Evolutionary conservation across 2,797 vertebrate species (phyloP), one percentile per base, ranked within the genome.

Genomic region (Craterocephalus amniculus): DNA sequence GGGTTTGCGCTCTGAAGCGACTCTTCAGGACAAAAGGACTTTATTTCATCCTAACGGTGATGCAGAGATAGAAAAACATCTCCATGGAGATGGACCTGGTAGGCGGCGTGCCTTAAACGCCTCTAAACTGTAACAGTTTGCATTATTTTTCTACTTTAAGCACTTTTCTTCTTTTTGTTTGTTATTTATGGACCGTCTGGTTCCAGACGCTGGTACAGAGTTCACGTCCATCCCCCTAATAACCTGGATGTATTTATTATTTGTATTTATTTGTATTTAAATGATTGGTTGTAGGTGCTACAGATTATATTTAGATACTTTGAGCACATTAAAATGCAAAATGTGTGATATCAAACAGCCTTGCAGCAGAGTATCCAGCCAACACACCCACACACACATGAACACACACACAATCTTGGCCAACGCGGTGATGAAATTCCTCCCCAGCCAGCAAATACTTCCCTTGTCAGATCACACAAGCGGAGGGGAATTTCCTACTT

Each of bases 261-360:
- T 90, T 81, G 26, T 89, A 86, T 90, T 88, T 89, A 89, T 91
- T 91, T 70, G 22, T 90, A 90, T 93, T 90, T 91, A 86, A 84
- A 76, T 74, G 0, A 34, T n/a, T 18, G 72, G 36, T 43, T 34
- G 11, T 24, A 12, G 58, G 36, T 77, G 66, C 67, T 70, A 22
- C 68, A 67, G 9, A 49, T 74, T 16, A 34, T 83, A 86, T 86
- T 87, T 87, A 85, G 80, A 57, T 24, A 43, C 18, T 43, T 27
- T 74, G 4, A 72, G 36, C 49, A 32, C 36, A 89, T 83, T 80
- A 87, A 89, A 91, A 45, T 64, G 38, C 4, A 61, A 67, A 43
- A 43, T 43, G 40, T 43, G 40, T 43, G 16, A 18, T 6, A 20
- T 6, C 16, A 43, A 20, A 4, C 38, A 18, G 40, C 45, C 58